These are phyloP conservation scores for Spialia ferax DNA, from an alignment of 2,888 invertebrate genomes.

Conservation along the genomic window DNA sequence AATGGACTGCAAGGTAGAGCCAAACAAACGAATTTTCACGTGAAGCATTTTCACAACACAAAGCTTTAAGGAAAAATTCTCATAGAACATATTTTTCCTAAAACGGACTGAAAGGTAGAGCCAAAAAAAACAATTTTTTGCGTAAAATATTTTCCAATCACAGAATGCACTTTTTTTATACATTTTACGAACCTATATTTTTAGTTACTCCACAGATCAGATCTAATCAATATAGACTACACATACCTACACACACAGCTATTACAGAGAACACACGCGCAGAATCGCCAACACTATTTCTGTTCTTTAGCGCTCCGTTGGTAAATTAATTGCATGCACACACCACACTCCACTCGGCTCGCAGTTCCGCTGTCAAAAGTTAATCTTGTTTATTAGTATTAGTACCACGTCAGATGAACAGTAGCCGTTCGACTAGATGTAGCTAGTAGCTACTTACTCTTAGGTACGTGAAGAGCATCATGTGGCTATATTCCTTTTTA, in stretches of 20 bases:
- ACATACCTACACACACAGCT: background rate
- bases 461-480: too few species aligned
- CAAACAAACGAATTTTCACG: too few species aligned
- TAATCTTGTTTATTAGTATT: conserved; percentile 7
- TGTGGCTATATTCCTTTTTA: too few species aligned
- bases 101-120: background rate
- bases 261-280: conserved; percentile 1
- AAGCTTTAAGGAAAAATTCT: too few species aligned
- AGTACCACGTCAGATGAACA: conserved; percentile 1
- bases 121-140: background rate
- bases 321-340: conserved; percentile 11
- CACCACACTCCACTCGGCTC: background rate
- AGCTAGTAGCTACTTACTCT: background rate
- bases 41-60: too few species aligned
- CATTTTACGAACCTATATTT: too few species aligned
- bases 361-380: conserved; percentile 9
- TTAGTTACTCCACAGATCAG: too few species aligned
- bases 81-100: too few species aligned
- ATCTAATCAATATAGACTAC: too few species aligned
- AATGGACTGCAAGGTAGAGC: too few species aligned
- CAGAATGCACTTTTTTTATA: background rate
- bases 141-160: background rate
- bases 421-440: background rate
- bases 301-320: background rate
- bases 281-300: conserved; percentile 10